Conservation (phyloP, 2,888 invertebrate species). For the Drosophila pseudotalamancana region DNA sequence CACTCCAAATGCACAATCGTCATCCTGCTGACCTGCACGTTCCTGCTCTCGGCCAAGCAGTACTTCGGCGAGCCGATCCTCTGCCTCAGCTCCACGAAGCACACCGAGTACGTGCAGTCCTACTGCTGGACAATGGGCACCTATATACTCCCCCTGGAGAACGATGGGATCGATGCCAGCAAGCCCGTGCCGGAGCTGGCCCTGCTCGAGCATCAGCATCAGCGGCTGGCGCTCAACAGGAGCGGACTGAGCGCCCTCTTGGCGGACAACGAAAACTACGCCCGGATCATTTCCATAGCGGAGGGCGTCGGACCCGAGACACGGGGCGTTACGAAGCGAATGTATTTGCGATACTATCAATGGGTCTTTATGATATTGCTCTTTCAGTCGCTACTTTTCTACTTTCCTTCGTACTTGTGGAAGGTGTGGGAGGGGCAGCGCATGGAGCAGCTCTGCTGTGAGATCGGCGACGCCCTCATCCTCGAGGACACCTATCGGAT, state of each 20-base stretch:
- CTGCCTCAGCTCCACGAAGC: conserved; percentile 87
- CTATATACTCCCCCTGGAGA: conserved; percentile 84
- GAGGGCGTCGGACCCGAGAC: conserved; percentile 71
- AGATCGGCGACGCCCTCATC: conserved; percentile 67
- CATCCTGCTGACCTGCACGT: conserved; percentile 89
- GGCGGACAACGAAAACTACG: conserved; percentile 52
- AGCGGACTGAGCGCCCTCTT: conserved; percentile 38
- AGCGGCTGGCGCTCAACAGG: conserved; percentile 19
- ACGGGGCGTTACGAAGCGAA: conserved; percentile 52
- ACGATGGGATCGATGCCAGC: conserved; percentile 71
- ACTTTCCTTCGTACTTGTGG: conserved; percentile 79
- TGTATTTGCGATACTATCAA: conserved; percentile 81
- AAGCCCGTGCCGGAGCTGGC: background rate
- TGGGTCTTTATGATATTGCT: conserved; percentile 82
- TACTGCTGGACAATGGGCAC: conserved; percentile 93
- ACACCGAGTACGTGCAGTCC: conserved; percentile 88
- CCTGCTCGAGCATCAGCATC: background rate
- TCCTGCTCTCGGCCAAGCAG: conserved; percentile 91
- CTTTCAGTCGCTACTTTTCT: conserved; percentile 78
- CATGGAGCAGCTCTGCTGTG: conserved; percentile 78
- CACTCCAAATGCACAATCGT: conserved; percentile 90
- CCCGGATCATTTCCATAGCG: conserved; percentile 61
- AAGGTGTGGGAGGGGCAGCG: conserved; percentile 84
- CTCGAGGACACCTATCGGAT: conserved; percentile 54
- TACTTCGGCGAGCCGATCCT: conserved; percentile 94